Base-by-base conservation (phyloP, 2,113 vertebrate genomes). In the Ammodytes dubius region DNA sequence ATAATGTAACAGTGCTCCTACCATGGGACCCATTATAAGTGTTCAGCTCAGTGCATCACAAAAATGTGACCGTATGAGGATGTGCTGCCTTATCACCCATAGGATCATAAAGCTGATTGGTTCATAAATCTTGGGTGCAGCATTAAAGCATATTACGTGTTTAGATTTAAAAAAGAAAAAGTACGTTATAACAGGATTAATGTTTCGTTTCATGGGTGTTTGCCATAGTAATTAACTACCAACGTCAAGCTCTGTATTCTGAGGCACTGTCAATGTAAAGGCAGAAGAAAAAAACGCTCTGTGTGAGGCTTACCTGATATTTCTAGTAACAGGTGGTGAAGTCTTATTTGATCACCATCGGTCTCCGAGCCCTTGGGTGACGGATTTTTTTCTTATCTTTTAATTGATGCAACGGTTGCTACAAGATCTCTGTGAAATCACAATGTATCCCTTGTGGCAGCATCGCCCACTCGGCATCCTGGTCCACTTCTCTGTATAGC, bases 301-400 rank as follows among this genome's bases (percentile, higher is more conserved):
- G 52, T 70, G 67, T 37, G 63, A 50, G 39, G 57, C 91, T 94
- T 95, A 95, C 94, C 95, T 95, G 90, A 53, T 89, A 27, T 84
- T 90, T 91, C 89, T 89, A 66, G 88, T 93, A 95, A 95, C 94
- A 95, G 95, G 94, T 95, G 94, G 93, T 68, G 81, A 92, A 88
- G 84, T 93, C 79, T 78, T 76, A 79, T 77, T 68, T 77, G 77
- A 89, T 91, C 77, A 27, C 83, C 86, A 46, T 82, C 47, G 10
- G 77, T 73, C 72, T 77, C 79, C 70, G 42, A 78, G 89, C 79
- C 83, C 86, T 87, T 59, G 57, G 81, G 60, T 87, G 77, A 86
- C 52, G 70, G 52, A 0, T 78, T 4, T 10, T 64, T 76, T 63
- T 79, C 27, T 84, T 85, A 50, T 86, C 27, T 27, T 85, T 79